phyloP scores from a whole-genome alignment of 2,888 invertebrate species.

The Branchipolynoe longqiensis region DNA sequence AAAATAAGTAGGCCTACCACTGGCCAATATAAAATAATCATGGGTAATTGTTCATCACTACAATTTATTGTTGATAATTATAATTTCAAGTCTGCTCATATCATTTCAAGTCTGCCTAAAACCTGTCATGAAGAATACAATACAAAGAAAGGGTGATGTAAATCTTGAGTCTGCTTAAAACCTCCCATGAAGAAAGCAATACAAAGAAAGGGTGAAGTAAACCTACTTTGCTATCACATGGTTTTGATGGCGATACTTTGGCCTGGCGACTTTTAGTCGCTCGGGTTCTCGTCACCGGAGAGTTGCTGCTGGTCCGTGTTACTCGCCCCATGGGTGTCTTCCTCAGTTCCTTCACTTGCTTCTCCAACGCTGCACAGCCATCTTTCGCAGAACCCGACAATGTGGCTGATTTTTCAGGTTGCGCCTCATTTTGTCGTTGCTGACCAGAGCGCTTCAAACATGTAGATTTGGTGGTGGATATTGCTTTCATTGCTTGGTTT shows the following conservation, averaged over 20 bases:
- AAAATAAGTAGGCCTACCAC: no score
- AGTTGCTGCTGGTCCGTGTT: background rate
- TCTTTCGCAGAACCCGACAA: background rate
- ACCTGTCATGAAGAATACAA: background rate
- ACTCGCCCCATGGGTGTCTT: background rate
- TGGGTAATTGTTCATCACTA: no score
- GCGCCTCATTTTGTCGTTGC: no score
- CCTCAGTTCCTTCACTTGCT: constrained; percentile 1
- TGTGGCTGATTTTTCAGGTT: no score
- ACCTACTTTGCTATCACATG: constrained; percentile 25
- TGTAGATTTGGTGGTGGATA: no score
- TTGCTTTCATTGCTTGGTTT: no score
- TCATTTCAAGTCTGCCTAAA: no score
- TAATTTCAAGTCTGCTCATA: no score
- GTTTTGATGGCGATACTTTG: background rate
- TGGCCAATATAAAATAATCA: no score
- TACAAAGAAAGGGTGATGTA: background rate
- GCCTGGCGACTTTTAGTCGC: background rate
- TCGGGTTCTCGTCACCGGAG: constrained; percentile 11
- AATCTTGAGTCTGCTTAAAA: background rate
- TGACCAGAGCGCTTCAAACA: no score
- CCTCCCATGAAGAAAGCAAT: background rate
- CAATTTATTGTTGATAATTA: no score
- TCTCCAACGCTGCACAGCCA: background rate
- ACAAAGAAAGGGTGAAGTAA: background rate